A percentile compares a stretch with the other conserved stretches of the same genome.
These are phyloP conservation scores for Phasia obesa DNA, from an alignment of 2,888 invertebrate genomes.

Conservation along the genomic window DNA sequence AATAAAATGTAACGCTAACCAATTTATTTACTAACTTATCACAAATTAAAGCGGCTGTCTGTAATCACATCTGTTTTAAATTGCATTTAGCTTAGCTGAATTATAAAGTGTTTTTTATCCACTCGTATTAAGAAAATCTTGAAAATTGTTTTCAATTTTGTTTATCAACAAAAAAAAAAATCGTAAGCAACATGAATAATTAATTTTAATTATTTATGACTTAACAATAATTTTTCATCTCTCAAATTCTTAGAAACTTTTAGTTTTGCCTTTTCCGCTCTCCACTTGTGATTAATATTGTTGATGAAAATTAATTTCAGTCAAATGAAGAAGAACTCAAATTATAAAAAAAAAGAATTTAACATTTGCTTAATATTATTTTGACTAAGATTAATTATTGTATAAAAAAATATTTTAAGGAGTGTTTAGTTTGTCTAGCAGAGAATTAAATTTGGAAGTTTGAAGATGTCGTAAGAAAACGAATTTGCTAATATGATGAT, in stretches of 20 bases:
- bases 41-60: no score
- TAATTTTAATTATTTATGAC: slow-evolving; percentile 47
- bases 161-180: neutral
- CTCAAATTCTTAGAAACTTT: neutral
- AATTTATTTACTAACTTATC: no score
- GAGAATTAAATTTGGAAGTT: slow-evolving; percentile 15
- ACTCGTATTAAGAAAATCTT: no score
- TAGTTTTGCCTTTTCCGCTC: neutral
- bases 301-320: slow-evolving; percentile 51
- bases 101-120: no score
- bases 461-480: slow-evolving; percentile 14
- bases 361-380: slow-evolving; percentile 38
- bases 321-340: slow-evolving; percentile 32
- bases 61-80: no score
- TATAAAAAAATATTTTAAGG: slow-evolving; percentile 34
- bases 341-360: neutral
- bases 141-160: no score
- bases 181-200: slow-evolving; percentile 19
- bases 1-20: no score
- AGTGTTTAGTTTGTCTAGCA: slow-evolving; percentile 26
- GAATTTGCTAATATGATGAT: slow-evolving; percentile 35
- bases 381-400: slow-evolving; percentile 61
- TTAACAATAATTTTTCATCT: slow-evolving; percentile 11
- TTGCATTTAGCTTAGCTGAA: no score
- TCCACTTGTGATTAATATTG: slow-evolving; percentile 48